Percentiles rank a stretch among this genome's conserved stretches.
These are phyloP conservation scores for Peromyscus polionotus DNA, from an alignment of 2,113 vertebrate species.

Conservation along the genomic window DNA sequence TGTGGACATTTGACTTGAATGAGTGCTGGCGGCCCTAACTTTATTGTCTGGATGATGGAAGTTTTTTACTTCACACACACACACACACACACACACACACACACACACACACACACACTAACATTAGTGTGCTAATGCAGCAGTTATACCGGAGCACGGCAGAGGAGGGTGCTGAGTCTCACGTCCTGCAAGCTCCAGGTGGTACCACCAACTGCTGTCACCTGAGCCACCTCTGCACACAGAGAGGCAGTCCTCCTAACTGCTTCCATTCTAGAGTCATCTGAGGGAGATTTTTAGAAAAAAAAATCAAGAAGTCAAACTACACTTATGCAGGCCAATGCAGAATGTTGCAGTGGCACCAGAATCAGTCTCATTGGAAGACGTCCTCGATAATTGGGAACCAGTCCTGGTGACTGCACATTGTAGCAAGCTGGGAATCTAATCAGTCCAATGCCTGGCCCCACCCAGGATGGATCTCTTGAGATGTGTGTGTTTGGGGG, in stretches of 20 bases:
- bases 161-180: background rate
- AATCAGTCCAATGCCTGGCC: background rate
- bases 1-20: constrained; percentile 6
- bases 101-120: too few species aligned
- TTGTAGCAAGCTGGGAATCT: background rate
- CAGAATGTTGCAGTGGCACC: background rate
- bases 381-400: background rate
- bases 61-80: background rate
- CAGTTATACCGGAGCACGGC: background rate
- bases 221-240: too few species aligned
- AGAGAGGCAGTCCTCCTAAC: background rate
- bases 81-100: too few species aligned
- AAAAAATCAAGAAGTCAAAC: background rate
- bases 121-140: background rate
- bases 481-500: background rate
- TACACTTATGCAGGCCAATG: background rate
- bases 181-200: background rate
- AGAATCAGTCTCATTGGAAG: background rate
- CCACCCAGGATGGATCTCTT: background rate
- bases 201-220: background rate
- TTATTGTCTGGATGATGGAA: background rate
- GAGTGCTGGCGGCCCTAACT: rapidly evolving
- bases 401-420: background rate
- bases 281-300: background rate
- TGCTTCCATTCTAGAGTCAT: background rate